Conservation (phyloP, 2,888 invertebrate species). For the Melanostoma mellinum region DNA sequence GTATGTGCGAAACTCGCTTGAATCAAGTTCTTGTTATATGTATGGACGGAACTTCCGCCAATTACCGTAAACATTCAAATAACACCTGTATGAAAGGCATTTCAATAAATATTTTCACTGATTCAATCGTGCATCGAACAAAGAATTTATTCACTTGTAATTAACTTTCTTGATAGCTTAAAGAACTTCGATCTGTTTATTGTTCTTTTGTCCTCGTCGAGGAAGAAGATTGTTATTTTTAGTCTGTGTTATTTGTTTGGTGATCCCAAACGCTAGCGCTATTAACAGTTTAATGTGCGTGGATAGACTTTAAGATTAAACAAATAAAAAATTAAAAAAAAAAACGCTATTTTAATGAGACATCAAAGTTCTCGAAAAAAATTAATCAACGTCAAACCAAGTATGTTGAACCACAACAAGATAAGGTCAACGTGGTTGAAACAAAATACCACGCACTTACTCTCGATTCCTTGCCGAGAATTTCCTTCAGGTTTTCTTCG, state of each 20-base stretch:
- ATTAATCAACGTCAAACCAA: too few species aligned
- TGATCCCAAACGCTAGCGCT: background rate
- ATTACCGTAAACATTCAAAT: too few species aligned
- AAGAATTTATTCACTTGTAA: constrained; percentile 30
- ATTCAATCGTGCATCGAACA: background rate
- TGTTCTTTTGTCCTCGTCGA: constrained; percentile 35
- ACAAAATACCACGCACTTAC: constrained; percentile 74
- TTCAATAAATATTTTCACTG: background rate
- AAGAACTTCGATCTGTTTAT: constrained; percentile 32
- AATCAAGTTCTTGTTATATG: too few species aligned
- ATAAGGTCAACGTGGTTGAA: constrained; percentile 8
- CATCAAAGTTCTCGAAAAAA: background rate
- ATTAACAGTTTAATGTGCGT: constrained; percentile 5
- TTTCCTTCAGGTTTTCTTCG: constrained; percentile 78
- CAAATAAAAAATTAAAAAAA: background rate
- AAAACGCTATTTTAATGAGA: background rate
- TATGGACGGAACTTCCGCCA: too few species aligned
- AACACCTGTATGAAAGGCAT: too few species aligned
- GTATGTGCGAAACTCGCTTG: too few species aligned
- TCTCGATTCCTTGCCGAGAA: constrained; percentile 78
- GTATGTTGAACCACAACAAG: too few species aligned
- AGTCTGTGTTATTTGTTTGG: background rate
- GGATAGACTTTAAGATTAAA: constrained; percentile 1
- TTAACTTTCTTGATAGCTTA: constrained; percentile 40
- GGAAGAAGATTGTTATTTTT: constrained; percentile 48